A percentile compares a stretch with the other conserved stretches of the same genome.
These are phyloP conservation scores for Pseudococcus jackbeardsleyi DNA, from an alignment of 2,888 invertebrate genomes.

Conservation along the genomic window DNA sequence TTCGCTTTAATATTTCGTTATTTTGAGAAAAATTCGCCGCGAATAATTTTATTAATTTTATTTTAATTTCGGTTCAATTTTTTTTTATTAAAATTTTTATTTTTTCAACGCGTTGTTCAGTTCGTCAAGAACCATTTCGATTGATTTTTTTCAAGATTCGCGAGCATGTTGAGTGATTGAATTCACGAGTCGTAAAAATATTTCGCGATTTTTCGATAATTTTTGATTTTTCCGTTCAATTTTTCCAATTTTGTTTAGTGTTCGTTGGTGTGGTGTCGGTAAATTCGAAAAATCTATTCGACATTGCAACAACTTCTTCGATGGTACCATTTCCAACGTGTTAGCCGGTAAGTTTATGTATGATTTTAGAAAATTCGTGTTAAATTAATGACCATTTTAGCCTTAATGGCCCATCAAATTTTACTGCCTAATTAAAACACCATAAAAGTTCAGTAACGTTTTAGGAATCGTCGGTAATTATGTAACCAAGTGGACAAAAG, in stretches of 20 bases:
- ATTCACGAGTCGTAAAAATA: neutral
- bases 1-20: conserved; percentile 1
- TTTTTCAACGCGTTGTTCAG: neutral
- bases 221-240: neutral
- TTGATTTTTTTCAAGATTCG: neutral
- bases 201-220: neutral
- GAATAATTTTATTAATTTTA: neutral
- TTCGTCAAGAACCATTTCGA: neutral
- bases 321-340: neutral
- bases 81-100: neutral
- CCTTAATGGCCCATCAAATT: neutral
- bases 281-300: neutral
- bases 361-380: neutral
- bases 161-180: neutral
- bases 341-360: neutral
- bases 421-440: neutral
- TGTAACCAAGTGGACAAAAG: no score
- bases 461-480: no score
- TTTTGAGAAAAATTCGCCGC: neutral
- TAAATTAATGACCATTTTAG: neutral
- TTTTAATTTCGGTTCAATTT: neutral
- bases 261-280: neutral
- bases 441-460: neutral
- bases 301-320: neutral
- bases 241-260: neutral